Conservation (phyloP, 2,797 vertebrate genomes). For the Smutsia temminckii region DNA sequence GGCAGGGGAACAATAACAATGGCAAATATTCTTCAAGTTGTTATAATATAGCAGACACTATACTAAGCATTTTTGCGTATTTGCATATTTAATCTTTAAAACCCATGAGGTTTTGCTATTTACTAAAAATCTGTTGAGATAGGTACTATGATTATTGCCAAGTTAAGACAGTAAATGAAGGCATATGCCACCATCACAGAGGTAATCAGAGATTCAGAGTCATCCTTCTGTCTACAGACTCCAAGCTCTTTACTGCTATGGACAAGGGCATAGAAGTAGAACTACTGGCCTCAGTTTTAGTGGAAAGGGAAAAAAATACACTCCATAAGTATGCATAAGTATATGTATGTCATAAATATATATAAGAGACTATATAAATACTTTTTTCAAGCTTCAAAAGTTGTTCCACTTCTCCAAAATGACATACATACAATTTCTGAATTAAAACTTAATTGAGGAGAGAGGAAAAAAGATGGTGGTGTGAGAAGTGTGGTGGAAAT, state of each 20-base stretch:
- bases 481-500: too few relatives aligned
- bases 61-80: background rate
- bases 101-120: background rate
- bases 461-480: too few relatives aligned
- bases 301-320: background rate
- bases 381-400: background rate
- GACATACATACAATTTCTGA: background rate
- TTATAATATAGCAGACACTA: background rate
- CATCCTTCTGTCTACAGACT: background rate
- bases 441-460: constrained; percentile 25
- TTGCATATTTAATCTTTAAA: background rate
- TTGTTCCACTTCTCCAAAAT: background rate
- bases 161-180: background rate
- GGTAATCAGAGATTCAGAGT: background rate
- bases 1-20: background rate
- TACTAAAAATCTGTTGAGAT: background rate
- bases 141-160: background rate
- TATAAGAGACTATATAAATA: background rate
- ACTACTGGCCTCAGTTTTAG: background rate
- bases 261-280: background rate
- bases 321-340: background rate
- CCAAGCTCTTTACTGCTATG: background rate
- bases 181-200: background rate
- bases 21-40: background rate
- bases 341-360: background rate